A percentile compares a stretch with the other conserved stretches of the same genome.
These are phyloP conservation scores for Drosophila kikkawai DNA, from an alignment of 1,140 invertebrate species.

Conservation along the genomic window DNA sequence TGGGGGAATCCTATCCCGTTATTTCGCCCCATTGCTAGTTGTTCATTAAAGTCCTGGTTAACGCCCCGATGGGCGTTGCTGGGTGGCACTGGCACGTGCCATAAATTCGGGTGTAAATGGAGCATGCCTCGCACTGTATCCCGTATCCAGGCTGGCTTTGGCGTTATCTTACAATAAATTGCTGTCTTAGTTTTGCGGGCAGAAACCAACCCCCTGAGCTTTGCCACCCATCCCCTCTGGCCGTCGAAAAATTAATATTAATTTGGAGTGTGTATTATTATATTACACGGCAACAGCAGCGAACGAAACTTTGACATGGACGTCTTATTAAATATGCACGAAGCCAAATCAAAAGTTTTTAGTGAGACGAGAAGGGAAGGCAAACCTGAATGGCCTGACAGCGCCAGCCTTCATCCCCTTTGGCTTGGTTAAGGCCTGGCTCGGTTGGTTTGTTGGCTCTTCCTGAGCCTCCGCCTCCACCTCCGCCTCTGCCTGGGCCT, in stretches of 20 bases:
- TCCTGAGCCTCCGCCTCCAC: constrained; percentile 19
- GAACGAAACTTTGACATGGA: constrained; percentile 66
- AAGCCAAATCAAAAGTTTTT: constrained; percentile 67
- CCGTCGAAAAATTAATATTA: constrained; percentile 66
- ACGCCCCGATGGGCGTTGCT: constrained; percentile 47
- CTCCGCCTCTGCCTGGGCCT: neutral
- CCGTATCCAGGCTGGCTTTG: constrained; percentile 50
- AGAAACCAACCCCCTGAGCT: constrained; percentile 16
- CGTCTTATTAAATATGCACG: constrained; percentile 74
- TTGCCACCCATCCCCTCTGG: neutral
- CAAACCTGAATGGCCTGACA: constrained; percentile 34
- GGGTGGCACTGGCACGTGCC: constrained; percentile 59
- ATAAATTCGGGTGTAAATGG: constrained; percentile 75
- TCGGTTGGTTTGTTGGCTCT: constrained; percentile 24
- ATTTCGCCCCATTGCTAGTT: constrained; percentile 15
- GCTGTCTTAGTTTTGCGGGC: constrained; percentile 68
- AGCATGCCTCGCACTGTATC: constrained; percentile 63
- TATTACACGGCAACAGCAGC: constrained; percentile 43
- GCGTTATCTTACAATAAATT: constrained; percentile 77
- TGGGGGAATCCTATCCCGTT: neutral
- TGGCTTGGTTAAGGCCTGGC: constrained; percentile 10
- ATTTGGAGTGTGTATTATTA: constrained; percentile 75
- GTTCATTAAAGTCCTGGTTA: constrained; percentile 52
- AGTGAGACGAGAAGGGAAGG: neutral
- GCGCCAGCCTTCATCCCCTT: constrained; percentile 33